phyloP scores from a whole-genome alignment of 2,797 vertebrate species.

The Enteromius anoplus region DNA sequence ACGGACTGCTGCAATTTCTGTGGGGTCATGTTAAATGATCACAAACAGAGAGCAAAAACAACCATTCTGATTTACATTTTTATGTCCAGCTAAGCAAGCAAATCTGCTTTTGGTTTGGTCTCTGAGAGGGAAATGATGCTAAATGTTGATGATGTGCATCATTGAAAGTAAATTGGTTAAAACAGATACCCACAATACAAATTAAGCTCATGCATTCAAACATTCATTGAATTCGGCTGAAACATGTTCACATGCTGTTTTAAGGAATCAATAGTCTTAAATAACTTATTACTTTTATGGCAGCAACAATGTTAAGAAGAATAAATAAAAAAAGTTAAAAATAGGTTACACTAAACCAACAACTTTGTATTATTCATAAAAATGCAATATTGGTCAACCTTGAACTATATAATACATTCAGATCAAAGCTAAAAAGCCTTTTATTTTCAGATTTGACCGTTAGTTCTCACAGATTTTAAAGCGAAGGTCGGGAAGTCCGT shows the following conservation, averaged over 20 bases:
- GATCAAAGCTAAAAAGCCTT: neutral
- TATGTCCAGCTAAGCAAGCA: conserved; percentile 51
- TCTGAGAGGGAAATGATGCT: conserved; percentile 43
- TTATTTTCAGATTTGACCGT: neutral
- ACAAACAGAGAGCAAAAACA: conserved; percentile 51
- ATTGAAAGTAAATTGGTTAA: conserved; percentile 40
- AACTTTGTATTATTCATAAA: neutral
- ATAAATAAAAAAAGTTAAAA: neutral
- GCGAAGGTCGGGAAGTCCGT: conserved; percentile 14
- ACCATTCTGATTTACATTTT: conserved; percentile 51
- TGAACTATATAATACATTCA: neutral
- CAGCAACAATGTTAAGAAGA: neutral
- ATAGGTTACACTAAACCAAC: neutral
- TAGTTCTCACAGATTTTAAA: neutral
- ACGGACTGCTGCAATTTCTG: conserved; percentile 37
- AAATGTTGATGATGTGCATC: conserved; percentile 46
- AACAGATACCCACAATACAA: conserved; percentile 20
- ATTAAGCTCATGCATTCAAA: neutral
- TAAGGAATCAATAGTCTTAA: neutral
- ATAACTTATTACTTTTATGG: neutral
- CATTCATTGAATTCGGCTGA: neutral
- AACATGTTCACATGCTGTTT: neutral
- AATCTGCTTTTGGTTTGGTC: conserved; percentile 48
- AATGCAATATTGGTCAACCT: neutral
- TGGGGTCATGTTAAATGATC: conserved; percentile 48